Conservation (phyloP, 2,888 invertebrate species). For the Argyresthia goedartella region DNA sequence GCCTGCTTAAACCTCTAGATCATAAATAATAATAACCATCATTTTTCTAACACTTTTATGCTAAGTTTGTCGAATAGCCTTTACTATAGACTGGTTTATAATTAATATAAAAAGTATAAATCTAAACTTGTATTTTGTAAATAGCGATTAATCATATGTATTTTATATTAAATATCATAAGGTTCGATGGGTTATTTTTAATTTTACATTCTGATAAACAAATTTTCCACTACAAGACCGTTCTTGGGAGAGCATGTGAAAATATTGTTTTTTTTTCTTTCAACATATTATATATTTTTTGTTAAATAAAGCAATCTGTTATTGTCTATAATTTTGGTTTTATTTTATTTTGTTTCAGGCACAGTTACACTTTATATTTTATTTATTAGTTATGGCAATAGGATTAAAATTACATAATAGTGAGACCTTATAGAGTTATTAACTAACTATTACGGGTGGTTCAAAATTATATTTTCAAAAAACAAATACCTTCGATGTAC, state of each 20-base stretch:
- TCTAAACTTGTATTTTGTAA: constrained; percentile 69
- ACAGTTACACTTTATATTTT: constrained; percentile 13
- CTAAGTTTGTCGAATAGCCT: constrained; percentile 68
- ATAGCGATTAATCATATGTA: constrained; percentile 70
- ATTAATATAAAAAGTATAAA: constrained; percentile 48
- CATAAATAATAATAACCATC: constrained; percentile 27
- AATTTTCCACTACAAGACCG: constrained; percentile 42
- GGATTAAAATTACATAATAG: constrained; percentile 44
- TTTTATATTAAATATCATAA: constrained; percentile 67
- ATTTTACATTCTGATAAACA: constrained; percentile 65
- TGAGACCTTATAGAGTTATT: constrained; percentile 47
- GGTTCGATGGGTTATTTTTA: constrained; percentile 68
- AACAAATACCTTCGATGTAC: not conserved
- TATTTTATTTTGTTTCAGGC: constrained; percentile 39
- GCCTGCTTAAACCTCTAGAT: constrained; percentile 44
- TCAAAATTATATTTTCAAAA: constrained; percentile 29
- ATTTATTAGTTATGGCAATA: constrained; percentile 12
- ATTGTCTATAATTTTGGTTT: constrained; percentile 63
- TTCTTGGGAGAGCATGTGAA: constrained; percentile 46
- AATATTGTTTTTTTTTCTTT: constrained; percentile 53
- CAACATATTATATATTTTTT: constrained; percentile 70
- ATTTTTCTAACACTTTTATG: constrained; percentile 57
- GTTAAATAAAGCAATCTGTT: constrained; percentile 72
- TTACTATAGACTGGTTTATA: constrained; percentile 70
- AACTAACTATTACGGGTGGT: constrained; percentile 62